These are phyloP conservation scores for Euura lappo DNA, from an alignment of 1,140 invertebrate genomes.

Conservation along the genomic window DNA sequence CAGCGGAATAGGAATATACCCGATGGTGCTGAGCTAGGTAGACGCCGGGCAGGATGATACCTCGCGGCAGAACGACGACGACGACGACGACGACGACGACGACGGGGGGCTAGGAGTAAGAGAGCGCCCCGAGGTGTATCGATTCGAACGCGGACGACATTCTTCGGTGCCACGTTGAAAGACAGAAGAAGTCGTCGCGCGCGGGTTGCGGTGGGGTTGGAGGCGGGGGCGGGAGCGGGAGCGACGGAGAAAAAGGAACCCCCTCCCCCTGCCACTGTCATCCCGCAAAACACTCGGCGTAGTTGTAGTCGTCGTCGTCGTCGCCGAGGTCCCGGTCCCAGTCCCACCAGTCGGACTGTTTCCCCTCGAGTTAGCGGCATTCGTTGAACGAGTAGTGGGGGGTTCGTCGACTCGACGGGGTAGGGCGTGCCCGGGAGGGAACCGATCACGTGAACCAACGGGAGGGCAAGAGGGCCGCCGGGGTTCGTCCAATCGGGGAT, in stretches of 20 bases:
- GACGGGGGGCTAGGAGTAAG: conserved; percentile 14
- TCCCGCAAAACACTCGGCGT: conserved; percentile 1
- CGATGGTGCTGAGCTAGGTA: not conserved
- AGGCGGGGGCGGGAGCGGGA: conserved; percentile 24
- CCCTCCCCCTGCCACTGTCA: not conserved
- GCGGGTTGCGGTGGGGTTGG: no score
- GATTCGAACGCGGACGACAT: conserved; percentile 1
- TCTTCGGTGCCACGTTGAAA: conserved; percentile 1
- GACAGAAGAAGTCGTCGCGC: not conserved
- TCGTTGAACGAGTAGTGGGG: conserved; percentile 29
- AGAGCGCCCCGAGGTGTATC: conserved; percentile 17
- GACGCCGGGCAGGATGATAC: not conserved
- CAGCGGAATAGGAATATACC: not conserved
- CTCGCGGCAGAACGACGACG: not conserved
- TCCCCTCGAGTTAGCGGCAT: conserved; percentile 23
- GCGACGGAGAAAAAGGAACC: conserved; percentile 14
- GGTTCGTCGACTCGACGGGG: conserved; percentile 23
- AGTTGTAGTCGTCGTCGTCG: conserved; percentile 14
- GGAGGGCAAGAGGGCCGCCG: conserved; percentile 25
- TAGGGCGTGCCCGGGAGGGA: conserved; percentile 32
- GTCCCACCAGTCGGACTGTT: conserved; percentile 14
- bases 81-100: conserved; percentile 7
- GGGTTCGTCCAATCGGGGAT: conserved; percentile 28
- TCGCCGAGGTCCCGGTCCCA: conserved; percentile 19
- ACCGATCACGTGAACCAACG: conserved; percentile 33